Conservation (phyloP, 2,888 invertebrate species). For the Didymodactylos carnosus region DNA sequence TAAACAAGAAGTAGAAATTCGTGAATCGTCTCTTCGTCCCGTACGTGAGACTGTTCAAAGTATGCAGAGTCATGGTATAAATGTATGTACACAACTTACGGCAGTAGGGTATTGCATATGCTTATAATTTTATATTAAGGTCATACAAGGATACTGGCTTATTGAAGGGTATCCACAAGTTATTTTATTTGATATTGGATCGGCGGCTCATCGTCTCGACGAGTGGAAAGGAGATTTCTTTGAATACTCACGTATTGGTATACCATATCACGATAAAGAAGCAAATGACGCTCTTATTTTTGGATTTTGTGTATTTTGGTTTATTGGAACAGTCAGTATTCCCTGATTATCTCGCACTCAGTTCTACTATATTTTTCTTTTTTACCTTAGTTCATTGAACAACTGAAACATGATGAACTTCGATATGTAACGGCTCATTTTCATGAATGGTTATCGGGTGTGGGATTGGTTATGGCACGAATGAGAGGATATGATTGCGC, state of each 20-base stretch:
- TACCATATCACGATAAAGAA: constrained; percentile 78
- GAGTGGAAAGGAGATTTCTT: constrained; percentile 81
- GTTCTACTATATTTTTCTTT: too few relatives aligned
- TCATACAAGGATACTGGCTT: constrained; percentile 89
- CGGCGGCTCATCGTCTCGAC: constrained; percentile 82
- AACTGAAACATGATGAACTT: constrained; percentile 19
- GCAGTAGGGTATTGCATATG: too few relatives aligned
- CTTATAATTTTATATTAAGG: too few relatives aligned
- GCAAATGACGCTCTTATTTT: constrained; percentile 88
- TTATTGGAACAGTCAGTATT: constrained; percentile 54
- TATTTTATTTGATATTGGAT: constrained; percentile 85
- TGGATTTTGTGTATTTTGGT: constrained; percentile 80
- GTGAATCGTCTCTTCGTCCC: constrained; percentile 52
- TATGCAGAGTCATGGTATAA: constrained; percentile 58
- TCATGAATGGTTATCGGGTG: constrained; percentile 95
- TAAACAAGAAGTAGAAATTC: constrained; percentile 78
- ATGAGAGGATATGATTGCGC: constrained; percentile 68
- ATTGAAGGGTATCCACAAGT: constrained; percentile 99
- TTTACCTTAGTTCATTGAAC: background rate
- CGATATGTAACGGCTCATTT: constrained; percentile 79
- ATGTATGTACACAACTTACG: constrained; percentile 48
- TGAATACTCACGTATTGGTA: constrained; percentile 49
- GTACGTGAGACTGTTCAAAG: constrained; percentile 23
- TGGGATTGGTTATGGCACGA: constrained; percentile 67
- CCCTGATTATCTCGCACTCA: too few relatives aligned